Conservation (phyloP, 2,888 invertebrate genomes). For the Eupithecia pulchellata region DNA sequence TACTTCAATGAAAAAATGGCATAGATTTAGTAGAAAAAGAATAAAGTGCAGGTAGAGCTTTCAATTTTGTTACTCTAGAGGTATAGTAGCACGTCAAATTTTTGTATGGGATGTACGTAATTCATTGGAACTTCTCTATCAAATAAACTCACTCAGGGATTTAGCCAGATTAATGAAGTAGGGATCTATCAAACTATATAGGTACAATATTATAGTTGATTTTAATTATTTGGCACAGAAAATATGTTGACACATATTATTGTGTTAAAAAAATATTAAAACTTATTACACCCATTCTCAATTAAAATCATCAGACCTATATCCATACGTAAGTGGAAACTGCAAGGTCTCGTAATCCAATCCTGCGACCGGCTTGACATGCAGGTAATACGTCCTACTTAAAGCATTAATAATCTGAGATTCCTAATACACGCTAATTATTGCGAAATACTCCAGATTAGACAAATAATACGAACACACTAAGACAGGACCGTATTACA, state of each 20-base stretch:
- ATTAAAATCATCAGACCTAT: background rate
- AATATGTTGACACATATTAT: background rate
- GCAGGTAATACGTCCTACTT: background rate
- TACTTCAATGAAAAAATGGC: background rate
- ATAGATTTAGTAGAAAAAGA: background rate
- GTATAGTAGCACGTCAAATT: no score
- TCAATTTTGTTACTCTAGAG: background rate
- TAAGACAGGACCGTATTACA: background rate
- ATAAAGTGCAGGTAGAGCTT: background rate
- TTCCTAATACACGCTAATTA: background rate
- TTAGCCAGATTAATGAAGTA: background rate
- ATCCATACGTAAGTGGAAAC: conserved; percentile 13
- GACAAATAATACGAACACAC: background rate
- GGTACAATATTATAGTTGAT: no score
- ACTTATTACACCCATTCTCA: background rate
- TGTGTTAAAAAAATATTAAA: background rate
- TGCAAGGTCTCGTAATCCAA: conserved; percentile 35
- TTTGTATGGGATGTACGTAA: background rate
- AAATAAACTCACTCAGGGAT: background rate
- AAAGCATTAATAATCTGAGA: background rate
- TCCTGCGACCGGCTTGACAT: conserved; percentile 21
- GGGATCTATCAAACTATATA: no score
- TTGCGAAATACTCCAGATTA: background rate
- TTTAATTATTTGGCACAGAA: background rate
- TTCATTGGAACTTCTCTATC: background rate